Base-by-base conservation (phyloP, 2,888 invertebrate genomes). In the Hydriomena furcata region DNA sequence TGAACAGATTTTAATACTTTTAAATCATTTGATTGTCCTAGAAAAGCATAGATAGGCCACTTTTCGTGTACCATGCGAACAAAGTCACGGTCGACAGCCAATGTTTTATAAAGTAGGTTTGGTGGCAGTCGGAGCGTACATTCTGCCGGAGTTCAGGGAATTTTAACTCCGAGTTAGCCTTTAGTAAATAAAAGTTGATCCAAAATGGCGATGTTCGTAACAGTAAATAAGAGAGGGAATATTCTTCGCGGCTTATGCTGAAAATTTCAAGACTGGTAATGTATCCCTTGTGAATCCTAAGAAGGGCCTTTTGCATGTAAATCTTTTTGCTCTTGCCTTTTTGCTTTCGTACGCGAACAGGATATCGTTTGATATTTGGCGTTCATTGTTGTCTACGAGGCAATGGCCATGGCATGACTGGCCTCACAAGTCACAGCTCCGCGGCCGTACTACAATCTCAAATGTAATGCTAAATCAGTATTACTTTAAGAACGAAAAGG, bases 221-320 rank as follows among this genome's bases (percentile, higher is more conserved):
- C 77, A 76, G 70, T 71, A 74, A 75, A 73, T 76, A 50, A 38
- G 71, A 69, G 36, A 25, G 84, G 82, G 84, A 73, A 71, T 77
- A 60, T 72, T 73, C 61, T 69, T 64, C 54, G 63, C 62, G 73
- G 66, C 69, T 70, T 73, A 74, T 75, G 69, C 72, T 63, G 65
- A 66, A 71, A 76, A 82, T 79, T 79, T 76, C 25, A 17, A 36
- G 25, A 27, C 24, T 12, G n/a, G n/a, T 27, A 25, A 5, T 30
- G 60, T 49, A 55, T 83, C 85, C 80, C 84, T 45, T 7, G 80
- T 64, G 84, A 67, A 76, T 77, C 70, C 73, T 83, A 75, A 36
- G 5, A 3, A 8, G 27, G 8, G 10, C 17, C 4, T 17, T 17
- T 17, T 17, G 2, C 2, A 17, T 17, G 17, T 2, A 3, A 17